Percentiles rank a stretch among this genome's conserved stretches.
phyloP scores from a whole-genome alignment of 1,140 invertebrate species.

The Platorchestia sp. region DNA sequence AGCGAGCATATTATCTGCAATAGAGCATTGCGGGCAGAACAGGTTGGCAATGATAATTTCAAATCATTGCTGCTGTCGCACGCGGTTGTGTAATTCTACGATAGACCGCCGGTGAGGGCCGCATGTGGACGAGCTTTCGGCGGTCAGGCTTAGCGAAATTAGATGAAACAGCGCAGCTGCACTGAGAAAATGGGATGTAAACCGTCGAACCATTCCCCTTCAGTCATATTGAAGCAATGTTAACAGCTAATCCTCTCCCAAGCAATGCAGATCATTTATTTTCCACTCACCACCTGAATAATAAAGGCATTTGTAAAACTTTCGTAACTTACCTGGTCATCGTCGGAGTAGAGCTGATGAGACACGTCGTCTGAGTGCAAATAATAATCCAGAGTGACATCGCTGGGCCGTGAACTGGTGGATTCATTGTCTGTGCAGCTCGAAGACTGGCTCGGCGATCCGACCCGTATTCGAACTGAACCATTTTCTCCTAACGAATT shows the following conservation, averaged over 20 bases:
- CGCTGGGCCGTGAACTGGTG: not conserved
- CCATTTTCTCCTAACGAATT: not conserved
- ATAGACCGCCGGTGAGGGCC: not conserved
- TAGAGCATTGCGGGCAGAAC: not conserved
- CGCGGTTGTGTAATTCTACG: not conserved
- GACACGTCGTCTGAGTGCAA: slow-evolving; percentile 3
- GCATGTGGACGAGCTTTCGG: not conserved
- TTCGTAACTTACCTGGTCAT: not conserved
- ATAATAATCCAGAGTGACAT: slow-evolving; percentile 25
- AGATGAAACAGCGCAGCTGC: too few relatives aligned
- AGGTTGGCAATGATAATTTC: not conserved
- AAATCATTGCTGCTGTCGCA: not conserved
- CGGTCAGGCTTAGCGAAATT: too few relatives aligned
- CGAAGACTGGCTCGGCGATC: not conserved
- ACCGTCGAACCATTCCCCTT: not conserved
- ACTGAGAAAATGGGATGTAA: not conserved
- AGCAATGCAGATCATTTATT: not conserved
- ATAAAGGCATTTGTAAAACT: not conserved
- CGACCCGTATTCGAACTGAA: slow-evolving; percentile 8
- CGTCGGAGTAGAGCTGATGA: slow-evolving; percentile 18
- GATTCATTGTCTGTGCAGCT: slow-evolving; percentile 11
- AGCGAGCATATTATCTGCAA: too few relatives aligned
- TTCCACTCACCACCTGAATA: too few relatives aligned
- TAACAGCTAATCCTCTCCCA: not conserved
- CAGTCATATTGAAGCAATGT: not conserved